Percentiles rank a stretch among this genome's conserved stretches.
Conservation (phyloP, 1,140 invertebrate species). For the Leptinotarsa texana region DNA sequence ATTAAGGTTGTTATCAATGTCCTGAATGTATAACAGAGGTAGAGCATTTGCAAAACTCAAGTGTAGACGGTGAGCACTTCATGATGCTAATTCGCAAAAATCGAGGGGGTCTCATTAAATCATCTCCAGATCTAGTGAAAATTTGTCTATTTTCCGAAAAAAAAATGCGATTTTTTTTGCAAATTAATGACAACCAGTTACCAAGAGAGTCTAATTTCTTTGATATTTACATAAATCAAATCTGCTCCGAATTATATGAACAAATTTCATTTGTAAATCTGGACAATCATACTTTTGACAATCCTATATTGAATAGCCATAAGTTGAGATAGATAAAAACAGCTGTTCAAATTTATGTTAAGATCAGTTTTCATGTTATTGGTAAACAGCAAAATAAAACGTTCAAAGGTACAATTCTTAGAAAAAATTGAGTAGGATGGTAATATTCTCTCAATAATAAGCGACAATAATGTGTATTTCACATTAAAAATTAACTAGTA, state of each 20-base stretch:
- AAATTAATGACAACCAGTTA: background rate
- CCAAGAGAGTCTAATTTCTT: background rate
- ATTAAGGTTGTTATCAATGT: background rate
- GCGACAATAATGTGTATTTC: no score
- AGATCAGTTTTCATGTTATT: background rate
- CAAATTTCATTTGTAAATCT: background rate
- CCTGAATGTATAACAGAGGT: background rate
- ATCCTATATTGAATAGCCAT: background rate
- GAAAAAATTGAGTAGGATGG: background rate
- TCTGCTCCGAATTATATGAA: background rate
- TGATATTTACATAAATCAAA: background rate
- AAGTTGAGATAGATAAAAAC: background rate
- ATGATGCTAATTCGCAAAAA: background rate
- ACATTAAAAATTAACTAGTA: no score
- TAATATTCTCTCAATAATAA: background rate
- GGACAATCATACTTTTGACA: background rate
- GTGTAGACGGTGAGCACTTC: background rate
- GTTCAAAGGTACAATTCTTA: background rate
- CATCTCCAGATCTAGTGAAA: background rate
- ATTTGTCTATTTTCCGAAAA: background rate
- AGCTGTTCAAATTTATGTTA: background rate
- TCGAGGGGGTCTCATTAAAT: constrained; percentile 1
- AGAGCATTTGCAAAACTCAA: background rate
- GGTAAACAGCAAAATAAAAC: background rate
- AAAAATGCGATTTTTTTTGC: background rate